Base-by-base conservation (phyloP, 2,888 invertebrate genomes). In the Stenodema calcarata region DNA sequence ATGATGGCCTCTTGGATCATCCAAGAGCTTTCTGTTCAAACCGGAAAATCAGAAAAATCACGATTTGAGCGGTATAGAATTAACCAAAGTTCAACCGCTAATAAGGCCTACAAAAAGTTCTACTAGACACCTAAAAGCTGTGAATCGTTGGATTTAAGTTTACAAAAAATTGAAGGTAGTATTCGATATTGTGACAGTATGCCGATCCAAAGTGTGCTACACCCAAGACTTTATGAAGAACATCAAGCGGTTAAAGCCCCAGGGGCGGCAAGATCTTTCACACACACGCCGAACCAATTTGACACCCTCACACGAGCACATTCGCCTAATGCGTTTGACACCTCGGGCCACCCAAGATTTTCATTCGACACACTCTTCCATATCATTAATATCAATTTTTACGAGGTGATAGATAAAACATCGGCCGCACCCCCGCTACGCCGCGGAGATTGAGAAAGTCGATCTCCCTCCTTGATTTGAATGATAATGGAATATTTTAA, bases 311-410 rank as follows among this genome's bases (percentile, higher is more conserved):
- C 35, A 35, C 35, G 35, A 4, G 35, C 35, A 35, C 35, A 35
- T 35, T 23, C 62, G 62, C 62, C 23, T 62, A 62, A 62, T 62
- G 62, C 23, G 62, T 27, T 62, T 62, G 62, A 62, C 62, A 62
- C 62, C 62, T 62, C 18, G 18, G 62, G 62, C 62, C 62, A 62
- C 62, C 62, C 62, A 62, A 23, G 62, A 62, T 62, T 62, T 62
- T 62, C 23, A 62, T 62, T 62, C 62, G 62, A 62, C 27, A 62
- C 62, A 18, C 23, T 62, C 62, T 23, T 62, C 62, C 62, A 62
- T 62, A 62, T 62, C 62, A 62, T 62, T 62, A 62, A 62, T 62
- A 62, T 62, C 62, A 62, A 62, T 62, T 62, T 62, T 62, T 62
- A 62, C 23, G 62, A 62, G 62, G 62, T 62, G 62, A 62, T 62